Conservation (phyloP, 92 coral and sea anemone genomes). For the Porites evermanni region DNA sequence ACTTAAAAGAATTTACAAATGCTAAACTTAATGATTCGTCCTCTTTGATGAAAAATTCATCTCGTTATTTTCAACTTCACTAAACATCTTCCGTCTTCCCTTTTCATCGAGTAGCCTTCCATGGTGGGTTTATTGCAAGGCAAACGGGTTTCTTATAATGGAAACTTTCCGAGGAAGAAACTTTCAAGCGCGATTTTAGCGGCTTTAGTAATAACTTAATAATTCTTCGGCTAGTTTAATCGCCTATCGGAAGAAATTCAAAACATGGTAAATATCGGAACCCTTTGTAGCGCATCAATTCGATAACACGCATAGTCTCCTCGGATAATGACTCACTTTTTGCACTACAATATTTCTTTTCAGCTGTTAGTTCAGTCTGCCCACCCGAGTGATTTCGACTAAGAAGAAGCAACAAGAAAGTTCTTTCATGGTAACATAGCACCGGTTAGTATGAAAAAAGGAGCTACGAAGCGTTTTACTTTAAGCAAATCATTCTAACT, state of each 20-base stretch:
- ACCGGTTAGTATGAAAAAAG: not conserved
- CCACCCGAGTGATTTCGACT: slow-evolving; percentile 3
- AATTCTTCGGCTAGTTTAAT: slow-evolving; percentile 23
- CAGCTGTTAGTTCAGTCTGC: not conserved
- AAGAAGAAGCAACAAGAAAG: not conserved
- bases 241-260: slow-evolving; percentile 21
- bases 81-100: no score
- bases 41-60: not conserved
- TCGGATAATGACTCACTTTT: slow-evolving; percentile 19
- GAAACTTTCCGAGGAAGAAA: not conserved
- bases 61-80: not conserved
- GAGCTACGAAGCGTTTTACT: not conserved
- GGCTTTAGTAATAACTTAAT: not conserved
- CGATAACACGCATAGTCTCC: slow-evolving; percentile 16
- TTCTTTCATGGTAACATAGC: no score
- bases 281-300: slow-evolving; percentile 27
- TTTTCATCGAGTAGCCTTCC: no score
- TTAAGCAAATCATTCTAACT: not conserved
- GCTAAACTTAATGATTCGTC: slow-evolving; percentile 1
- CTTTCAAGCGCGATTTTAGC: not conserved
- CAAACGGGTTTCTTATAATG: not conserved
- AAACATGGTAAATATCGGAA: slow-evolving; percentile 40
- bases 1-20: slow-evolving; percentile 17
- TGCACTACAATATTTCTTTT: slow-evolving; percentile 23
- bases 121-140: not conserved